Conservation (phyloP, 1,140 invertebrate genomes). For the Drosophila triauraria region DNA sequence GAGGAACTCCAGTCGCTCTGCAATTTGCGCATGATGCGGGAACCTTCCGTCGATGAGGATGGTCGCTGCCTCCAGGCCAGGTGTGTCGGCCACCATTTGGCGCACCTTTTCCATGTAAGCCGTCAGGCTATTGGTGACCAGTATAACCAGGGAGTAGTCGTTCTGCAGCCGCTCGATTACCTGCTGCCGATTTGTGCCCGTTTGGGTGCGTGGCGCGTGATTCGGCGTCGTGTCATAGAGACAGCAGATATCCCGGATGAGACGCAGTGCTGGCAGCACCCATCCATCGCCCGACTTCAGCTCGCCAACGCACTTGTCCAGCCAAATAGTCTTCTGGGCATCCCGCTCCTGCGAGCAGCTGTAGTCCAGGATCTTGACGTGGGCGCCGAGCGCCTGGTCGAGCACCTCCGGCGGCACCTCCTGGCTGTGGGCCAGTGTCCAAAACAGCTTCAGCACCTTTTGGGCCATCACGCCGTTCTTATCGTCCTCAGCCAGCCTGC, state of each 20-base stretch:
- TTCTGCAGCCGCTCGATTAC: constrained; percentile 96
- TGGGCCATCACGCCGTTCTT: constrained; percentile 99
- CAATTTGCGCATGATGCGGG: constrained; percentile 96
- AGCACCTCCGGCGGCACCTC: constrained; percentile 99
- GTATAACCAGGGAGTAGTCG: constrained; percentile 96
- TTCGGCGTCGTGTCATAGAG: constrained; percentile 94
- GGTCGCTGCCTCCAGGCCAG: constrained; percentile 91
- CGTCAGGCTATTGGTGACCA: constrained; percentile 97
- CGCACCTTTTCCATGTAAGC: constrained; percentile 96
- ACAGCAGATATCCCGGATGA: constrained; percentile 98
- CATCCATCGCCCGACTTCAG: constrained; percentile 93
- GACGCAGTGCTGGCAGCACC: constrained; percentile 97
- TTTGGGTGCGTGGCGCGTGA: constrained; percentile 89
- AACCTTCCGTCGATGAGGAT: constrained; percentile 96
- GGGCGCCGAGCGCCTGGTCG: constrained; percentile 97
- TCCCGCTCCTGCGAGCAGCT: constrained; percentile 98
- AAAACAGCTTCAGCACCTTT: constrained; percentile 98
- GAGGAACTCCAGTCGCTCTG: constrained; percentile 97
- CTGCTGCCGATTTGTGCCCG: constrained; percentile 89
- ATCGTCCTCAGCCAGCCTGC: constrained; percentile 98
- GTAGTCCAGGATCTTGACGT: constrained; percentile 99
- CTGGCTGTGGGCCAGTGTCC: constrained; percentile 98
- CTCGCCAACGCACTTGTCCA: constrained; percentile 98
- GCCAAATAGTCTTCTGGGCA: constrained; percentile 97
- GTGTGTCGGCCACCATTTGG: constrained; percentile 89